Conservation (phyloP, 2,888 invertebrate species). For the Lithophane socia region DNA sequence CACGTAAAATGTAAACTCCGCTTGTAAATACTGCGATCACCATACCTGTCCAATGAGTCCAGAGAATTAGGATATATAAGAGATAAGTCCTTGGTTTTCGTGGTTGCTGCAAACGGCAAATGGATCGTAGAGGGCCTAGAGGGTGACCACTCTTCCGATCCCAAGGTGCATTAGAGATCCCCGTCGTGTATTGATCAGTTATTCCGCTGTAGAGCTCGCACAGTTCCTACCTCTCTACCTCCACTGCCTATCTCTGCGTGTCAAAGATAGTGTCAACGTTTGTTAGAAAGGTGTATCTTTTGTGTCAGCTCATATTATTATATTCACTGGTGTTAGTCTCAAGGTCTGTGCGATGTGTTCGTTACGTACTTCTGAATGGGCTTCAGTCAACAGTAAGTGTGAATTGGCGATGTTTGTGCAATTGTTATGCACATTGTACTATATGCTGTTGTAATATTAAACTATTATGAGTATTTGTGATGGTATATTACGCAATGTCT, state of each 20-base stretch:
- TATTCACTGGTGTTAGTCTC: conserved; percentile 8
- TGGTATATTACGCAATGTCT: background rate
- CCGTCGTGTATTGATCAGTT: background rate
- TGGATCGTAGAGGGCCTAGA: background rate
- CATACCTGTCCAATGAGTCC: background rate
- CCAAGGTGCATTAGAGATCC: background rate
- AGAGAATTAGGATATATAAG: background rate
- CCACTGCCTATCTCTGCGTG: background rate
- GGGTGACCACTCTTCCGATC: background rate
- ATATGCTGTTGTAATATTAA: conserved; percentile 2
- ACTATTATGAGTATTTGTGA: background rate
- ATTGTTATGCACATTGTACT: conserved; percentile 10
- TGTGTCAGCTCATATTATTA: conserved; percentile 26
- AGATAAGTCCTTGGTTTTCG: background rate
- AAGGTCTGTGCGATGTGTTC: conserved; percentile 3
- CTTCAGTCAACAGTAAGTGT: conserved; percentile 18
- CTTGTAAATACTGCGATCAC: background rate
- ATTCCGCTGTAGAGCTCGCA: background rate
- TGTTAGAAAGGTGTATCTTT: conserved; percentile 3
- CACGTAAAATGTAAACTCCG: background rate
- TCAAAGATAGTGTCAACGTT: conserved; percentile 26
- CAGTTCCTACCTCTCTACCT: background rate
- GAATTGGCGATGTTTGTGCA: conserved; percentile 41
- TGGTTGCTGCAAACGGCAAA: background rate
- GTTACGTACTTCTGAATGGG: conserved; percentile 23